Conservation (phyloP, 37 sponge, comb jelly and placozoan species). For the Amphimedon queenslandica region DNA sequence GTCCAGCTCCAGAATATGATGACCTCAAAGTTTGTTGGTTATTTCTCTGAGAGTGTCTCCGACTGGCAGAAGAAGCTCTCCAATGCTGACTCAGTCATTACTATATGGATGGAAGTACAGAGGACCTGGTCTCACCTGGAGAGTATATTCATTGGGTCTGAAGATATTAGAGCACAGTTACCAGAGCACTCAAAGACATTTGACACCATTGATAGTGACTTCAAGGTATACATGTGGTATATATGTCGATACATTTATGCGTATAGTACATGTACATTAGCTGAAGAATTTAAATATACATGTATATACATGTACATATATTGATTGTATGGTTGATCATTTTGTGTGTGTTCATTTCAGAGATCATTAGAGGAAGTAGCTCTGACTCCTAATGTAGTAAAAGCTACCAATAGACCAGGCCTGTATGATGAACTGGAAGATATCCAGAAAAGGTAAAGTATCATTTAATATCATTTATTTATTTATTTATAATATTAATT, state of each 20-base stretch:
- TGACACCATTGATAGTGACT: constrained; percentile 93
- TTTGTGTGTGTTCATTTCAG: not conserved
- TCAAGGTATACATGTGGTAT: constrained; percentile 56
- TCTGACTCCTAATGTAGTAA: constrained; percentile 91
- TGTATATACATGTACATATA: not conserved
- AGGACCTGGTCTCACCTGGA: constrained; percentile 99
- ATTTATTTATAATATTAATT: not conserved
- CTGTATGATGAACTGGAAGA: constrained; percentile 91
- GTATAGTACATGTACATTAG: too few species aligned
- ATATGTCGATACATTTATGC: not conserved
- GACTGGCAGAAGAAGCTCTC: constrained; percentile 97
- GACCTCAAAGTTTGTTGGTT: constrained; percentile 95
- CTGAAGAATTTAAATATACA: too few species aligned
- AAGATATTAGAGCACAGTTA: constrained; percentile 92
- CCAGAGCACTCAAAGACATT: constrained; percentile 95
- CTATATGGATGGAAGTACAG: constrained; percentile 99
- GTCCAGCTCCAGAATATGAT: constrained; percentile 99
- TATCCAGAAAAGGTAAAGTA: constrained; percentile 77
- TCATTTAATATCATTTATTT: too few species aligned
- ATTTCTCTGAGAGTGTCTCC: constrained; percentile 92
- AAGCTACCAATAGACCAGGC: constrained; percentile 75
- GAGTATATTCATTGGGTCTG: constrained; percentile 99
- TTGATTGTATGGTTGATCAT: not conserved
- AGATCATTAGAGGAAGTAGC: constrained; percentile 69
- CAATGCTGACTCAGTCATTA: constrained; percentile 94